These are phyloP conservation scores for Pseudopodoces humilis DNA, from an alignment of 2,113 vertebrate species.

Conservation along the genomic window DNA sequence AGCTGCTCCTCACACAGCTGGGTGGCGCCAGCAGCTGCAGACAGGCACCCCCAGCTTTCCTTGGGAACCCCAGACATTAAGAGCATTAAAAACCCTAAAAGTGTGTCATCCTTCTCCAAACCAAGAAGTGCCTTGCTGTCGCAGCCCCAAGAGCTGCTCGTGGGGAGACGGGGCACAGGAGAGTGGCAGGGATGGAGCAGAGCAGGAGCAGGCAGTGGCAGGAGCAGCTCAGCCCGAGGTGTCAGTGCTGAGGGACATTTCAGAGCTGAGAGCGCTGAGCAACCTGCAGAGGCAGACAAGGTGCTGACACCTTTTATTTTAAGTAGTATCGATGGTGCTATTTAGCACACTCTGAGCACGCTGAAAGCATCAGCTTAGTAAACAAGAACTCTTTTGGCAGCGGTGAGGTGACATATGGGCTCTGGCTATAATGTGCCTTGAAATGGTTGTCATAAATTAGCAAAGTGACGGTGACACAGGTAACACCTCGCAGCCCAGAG, in stretches of 20 bases:
- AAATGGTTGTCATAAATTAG: neutral
- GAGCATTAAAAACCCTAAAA: neutral
- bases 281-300: neutral
- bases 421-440: neutral
- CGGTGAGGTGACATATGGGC: constrained; percentile 10
- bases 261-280: neutral
- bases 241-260: accelerated
- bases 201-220: neutral
- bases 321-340: neutral
- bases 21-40: neutral
- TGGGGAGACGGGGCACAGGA: accelerated
- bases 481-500: neutral
- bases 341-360: neutral
- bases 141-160: accelerated
- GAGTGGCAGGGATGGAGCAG: neutral
- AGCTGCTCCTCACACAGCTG: neutral
- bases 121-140: neutral
- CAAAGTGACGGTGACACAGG: neutral
- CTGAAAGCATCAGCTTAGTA: constrained; percentile 8
- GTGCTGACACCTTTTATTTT: constrained; percentile 36
- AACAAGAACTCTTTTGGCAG: constrained; percentile 31
- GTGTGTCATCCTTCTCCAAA: neutral
- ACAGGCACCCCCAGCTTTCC: accelerated
- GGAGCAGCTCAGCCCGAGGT: neutral
- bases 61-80: neutral